Base-by-base conservation (phyloP, 2,888 invertebrate species). In the Aproaerema taeniolella region DNA sequence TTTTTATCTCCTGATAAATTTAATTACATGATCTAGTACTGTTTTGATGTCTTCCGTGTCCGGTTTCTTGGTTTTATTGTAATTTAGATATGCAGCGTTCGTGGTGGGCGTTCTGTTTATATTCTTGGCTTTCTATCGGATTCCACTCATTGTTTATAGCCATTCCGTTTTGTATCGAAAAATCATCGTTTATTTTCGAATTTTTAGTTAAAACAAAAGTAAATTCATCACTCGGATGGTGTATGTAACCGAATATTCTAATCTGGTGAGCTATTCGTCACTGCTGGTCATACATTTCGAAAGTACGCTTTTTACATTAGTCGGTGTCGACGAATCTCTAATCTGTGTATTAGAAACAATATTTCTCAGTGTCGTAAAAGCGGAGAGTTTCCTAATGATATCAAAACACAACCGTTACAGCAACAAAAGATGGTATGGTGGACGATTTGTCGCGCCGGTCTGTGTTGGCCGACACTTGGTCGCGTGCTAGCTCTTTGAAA, bases 331-430 rank as follows among this genome's bases (percentile, higher is more conserved):
- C 65, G 61, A 68, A 70, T 69, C 67, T 75, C 64, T 72, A 70
- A 67, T 78, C 76, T 69, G 56, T 67, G 59, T 71, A 70, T 75
- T 69, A 67, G 68, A 62, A 62, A 67, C 73, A 63, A 77, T 75
- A 79, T 78, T 72, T 79, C 73, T 74, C 68, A 55, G 62, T 70
- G 77, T 76, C 78, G 67, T 64, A 67, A 60, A 68, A 62, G 53
- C 53, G 59, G 69, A 68, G 73, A 68, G 67, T 73, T 76, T 75
- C 68, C 65, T 79, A 80, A 80, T 77, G 82, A 81, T 81, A 83
- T 81, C 77, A 79, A 78, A 76, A 80, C 68, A 74, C 60, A 64
- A 69, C 79, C 77, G 83, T 81, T 82, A 78, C 46, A 61, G 53
- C 59, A 79, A 83, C 83, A 83, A 82, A 82, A 77, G 76, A 61